phyloP scores from a whole-genome alignment of 2,888 invertebrate species.

The Sphaeridia pumilis region DNA sequence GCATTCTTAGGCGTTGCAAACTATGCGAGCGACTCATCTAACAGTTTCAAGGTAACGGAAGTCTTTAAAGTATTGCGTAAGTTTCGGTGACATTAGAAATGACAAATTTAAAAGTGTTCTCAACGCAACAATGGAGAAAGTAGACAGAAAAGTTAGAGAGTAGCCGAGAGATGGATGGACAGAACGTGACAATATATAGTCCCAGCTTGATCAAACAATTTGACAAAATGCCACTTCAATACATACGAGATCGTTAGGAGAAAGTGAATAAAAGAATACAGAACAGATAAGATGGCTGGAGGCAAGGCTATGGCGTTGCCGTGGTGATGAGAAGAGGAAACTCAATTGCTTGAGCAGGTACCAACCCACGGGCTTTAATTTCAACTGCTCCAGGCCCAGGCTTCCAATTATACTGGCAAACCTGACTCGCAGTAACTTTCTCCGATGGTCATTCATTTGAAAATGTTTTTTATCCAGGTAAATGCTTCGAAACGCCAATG shows the following conservation, averaged over 20 bases:
- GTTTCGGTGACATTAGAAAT: too few relatives aligned
- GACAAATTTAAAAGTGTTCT: too few relatives aligned
- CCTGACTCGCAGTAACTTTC: too few relatives aligned
- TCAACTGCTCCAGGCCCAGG: conserved; percentile 23
- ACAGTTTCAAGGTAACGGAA: too few relatives aligned
- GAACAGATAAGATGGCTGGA: not conserved
- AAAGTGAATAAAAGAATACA: not conserved
- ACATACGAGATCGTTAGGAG: not conserved
- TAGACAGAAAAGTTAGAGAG: conserved; percentile 11
- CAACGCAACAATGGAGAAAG: conserved; percentile 1
- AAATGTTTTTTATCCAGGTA: too few relatives aligned
- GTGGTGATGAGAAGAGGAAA: conserved; percentile 24
- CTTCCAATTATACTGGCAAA: too few relatives aligned
- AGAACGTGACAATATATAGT: too few relatives aligned
- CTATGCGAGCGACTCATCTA: too few relatives aligned
- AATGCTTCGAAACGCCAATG: too few relatives aligned
- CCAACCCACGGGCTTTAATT: conserved; percentile 17
- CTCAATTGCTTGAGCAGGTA: conserved; percentile 30
- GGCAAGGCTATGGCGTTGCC: not conserved
- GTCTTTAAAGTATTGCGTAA: too few relatives aligned
- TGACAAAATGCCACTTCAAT: not conserved
- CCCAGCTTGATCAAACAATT: not conserved
- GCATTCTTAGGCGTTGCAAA: not conserved
- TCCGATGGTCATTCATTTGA: too few relatives aligned
- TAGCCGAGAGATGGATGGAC: conserved; percentile 4